A percentile compares a stretch with the other conserved stretches of the same genome.
These are phyloP conservation scores for Drosophila burlai DNA, from an alignment of 1,140 invertebrate genomes.

Conservation along the genomic window DNA sequence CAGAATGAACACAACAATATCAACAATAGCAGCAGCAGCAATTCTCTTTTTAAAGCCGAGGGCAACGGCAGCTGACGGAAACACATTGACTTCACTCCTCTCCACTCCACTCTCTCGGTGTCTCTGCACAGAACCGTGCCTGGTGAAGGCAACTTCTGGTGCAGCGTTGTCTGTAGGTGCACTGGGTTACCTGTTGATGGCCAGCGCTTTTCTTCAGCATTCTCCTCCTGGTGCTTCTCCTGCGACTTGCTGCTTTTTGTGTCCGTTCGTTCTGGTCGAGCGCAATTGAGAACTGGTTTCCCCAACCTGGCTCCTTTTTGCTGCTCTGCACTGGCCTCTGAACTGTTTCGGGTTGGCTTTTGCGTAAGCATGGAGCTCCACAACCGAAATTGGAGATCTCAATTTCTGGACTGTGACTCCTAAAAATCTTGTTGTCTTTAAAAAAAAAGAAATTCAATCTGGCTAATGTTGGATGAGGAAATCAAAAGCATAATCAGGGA, in stretches of 20 bases:
- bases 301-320: constrained; percentile 23
- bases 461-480: background rate
- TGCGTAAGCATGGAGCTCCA: constrained; percentile 14
- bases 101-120: constrained; percentile 11
- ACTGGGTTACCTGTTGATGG: constrained; percentile 80
- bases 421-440: background rate
- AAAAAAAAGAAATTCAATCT: background rate
- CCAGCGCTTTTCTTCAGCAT: constrained; percentile 29
- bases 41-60: constrained; percentile 12
- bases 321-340: constrained; percentile 2
- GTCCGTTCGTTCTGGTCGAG: constrained; percentile 47
- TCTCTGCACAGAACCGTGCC: constrained; percentile 5
- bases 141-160: constrained; percentile 61
- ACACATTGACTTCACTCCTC: constrained; percentile 59
- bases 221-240: constrained; percentile 7
- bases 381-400: constrained; percentile 26
- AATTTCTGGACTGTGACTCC: constrained; percentile 6
- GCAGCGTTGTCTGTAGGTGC: constrained; percentile 66
- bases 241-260: background rate
- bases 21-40: constrained; percentile 15
- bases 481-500: background rate
- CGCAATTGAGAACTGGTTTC: constrained; percentile 73
- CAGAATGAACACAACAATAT: constrained; percentile 18
- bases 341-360: constrained; percentile 26
- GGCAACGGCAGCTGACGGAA: constrained; percentile 75